A percentile compares a stretch with the other conserved stretches of the same genome.
Evolutionary conservation across 1,140 invertebrate genomes (phyloP).

Genomic region (Zaprionus ornatus): DNA sequence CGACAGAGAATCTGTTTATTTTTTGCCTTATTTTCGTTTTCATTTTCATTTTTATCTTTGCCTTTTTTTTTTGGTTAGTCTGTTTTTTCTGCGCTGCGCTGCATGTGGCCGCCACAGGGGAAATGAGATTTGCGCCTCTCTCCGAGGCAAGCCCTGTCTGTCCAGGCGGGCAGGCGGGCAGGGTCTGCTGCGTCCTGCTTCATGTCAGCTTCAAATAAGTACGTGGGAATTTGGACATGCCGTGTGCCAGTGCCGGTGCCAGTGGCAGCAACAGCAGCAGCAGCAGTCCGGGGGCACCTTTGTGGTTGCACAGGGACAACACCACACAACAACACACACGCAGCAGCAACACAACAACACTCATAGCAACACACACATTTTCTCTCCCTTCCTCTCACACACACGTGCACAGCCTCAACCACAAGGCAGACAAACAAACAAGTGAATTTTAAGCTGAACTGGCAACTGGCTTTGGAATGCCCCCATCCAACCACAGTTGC

Average conservation of each 20-base stretch:
- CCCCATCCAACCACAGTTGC: not conserved
- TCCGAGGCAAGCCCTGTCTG: not conserved
- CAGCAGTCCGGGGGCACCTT: slow-evolving; percentile 31
- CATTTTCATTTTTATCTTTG: slow-evolving; percentile 11
- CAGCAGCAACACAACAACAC: not conserved
- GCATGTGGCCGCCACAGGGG: slow-evolving; percentile 63
- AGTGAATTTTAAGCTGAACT: slow-evolving; percentile 40
- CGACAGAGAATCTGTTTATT: slow-evolving; percentile 35
- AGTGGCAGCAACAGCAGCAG: slow-evolving; percentile 7
- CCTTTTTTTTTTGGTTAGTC: slow-evolving; percentile 5
- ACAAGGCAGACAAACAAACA: slow-evolving; percentile 39
- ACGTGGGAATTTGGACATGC: slow-evolving; percentile 46
- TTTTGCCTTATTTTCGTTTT: slow-evolving; percentile 37
- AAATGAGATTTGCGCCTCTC: slow-evolving; percentile 77
- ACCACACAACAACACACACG: slow-evolving; percentile 15
- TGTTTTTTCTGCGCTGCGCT: slow-evolving; percentile 9
- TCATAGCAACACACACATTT: not conserved
- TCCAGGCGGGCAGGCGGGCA: not conserved
- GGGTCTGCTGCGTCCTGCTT: not conserved
- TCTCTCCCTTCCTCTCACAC: not conserved
- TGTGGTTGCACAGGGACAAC: slow-evolving; percentile 50
- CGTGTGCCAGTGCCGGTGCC: slow-evolving; percentile 26
- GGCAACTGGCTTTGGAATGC: not conserved
- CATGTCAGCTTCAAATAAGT: slow-evolving; percentile 70
- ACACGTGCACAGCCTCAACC: slow-evolving; percentile 5